Base-by-base conservation (phyloP, 1,140 invertebrate genomes). In the Lepidotrigona ventralis region DNA sequence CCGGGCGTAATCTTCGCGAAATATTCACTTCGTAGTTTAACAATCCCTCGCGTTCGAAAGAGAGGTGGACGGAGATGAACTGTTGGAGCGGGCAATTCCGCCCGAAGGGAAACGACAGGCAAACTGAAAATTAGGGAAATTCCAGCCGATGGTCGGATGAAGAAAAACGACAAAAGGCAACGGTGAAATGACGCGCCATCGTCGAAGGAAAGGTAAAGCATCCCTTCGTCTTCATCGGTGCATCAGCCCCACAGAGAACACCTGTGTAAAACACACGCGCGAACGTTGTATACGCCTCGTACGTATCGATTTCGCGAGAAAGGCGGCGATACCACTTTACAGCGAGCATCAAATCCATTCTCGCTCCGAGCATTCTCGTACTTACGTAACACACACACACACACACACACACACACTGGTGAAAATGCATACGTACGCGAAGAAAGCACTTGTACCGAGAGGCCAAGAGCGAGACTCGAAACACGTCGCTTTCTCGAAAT, bases 261-360 rank as follows among this genome's bases (percentile, higher is more conserved):
- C 12, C 66, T 23, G 73, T n/a, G 68, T 81, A 77, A 85, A 72
- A 79, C 60, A 72, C 71, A 66, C 84, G 73, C 74, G 84, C 76
- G 77, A 46, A 8, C 6, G 6, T 8, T 46, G 74, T 63, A 33
- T 1, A 23, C 74, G 80, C 75, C 83, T 76, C 66, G 78, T 87
- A 33, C 33, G 64, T 88, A 88, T 88, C 86, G 86, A 88, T 88
- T 88, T 71, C 72, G 39, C 29, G 66, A 70, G 83, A 74, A 89
- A 84, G 66, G 39, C 76, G 81, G 26, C 68, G 51, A 54, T 63
- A 54, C 66, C 82, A 84, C 64, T 84, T 72, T 80, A 29, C 53
- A 29, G 64, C 56, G 71, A 68, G 86, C 73, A 71, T 64, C 73
- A 64, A 80, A 83, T 86, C 79, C 74, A 83, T 87, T 75, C 85